Evolutionary conservation across 2,888 invertebrate species (phyloP), one percentile per base, ranked within the genome.

Genomic region (Frankliniella intonsa): DNA sequence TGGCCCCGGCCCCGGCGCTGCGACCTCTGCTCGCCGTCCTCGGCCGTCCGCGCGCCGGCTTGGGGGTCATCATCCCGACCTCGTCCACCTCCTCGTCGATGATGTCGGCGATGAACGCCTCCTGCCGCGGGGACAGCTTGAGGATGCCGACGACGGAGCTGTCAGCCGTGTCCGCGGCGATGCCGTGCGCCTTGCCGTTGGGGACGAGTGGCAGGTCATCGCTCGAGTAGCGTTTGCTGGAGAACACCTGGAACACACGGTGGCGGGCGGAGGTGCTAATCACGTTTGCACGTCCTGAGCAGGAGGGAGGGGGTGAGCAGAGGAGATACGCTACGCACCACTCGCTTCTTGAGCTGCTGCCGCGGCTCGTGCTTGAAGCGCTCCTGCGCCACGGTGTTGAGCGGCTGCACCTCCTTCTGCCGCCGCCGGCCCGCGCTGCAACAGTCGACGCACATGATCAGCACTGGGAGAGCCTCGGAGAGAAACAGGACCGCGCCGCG

Each of bases 321-420:
- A 55, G 55, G 55, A 11, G 51, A 12, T 51, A 17, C 55, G 55
- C 55, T 12, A 55, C 55, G 9, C 55, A 55, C 22, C 22, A 76
- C 69, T 9, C 69, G n/a, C 69, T 76, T 76, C 69, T 76, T 76
- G 25, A 55, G 1, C 55, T 10, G 69, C 69, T 5, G 69, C n/a
- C 69, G 9, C 14, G 69, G 69, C 69, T n/a, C 22, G 25, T 76
- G 69, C 69, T 25, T 76, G 69, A 76, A 76, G 69, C 69, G 69
- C 22, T 76, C 69, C 69, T 76, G 69, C 9, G 69, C 69, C 69
- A 76, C 69, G 12, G 69, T 76, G 69, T 76, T 76, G 69, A 22
- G 69, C 25, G 25, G 69, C 22, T 76, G 22, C 22, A 12, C 69
- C 69, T 76, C 69, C 69, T 25, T 76, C 22, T 76, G 69, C 22